Percentiles rank a stretch among this genome's conserved stretches.
Conservation (phyloP, 2,888 invertebrate species). For the Cephalotes varians region DNA sequence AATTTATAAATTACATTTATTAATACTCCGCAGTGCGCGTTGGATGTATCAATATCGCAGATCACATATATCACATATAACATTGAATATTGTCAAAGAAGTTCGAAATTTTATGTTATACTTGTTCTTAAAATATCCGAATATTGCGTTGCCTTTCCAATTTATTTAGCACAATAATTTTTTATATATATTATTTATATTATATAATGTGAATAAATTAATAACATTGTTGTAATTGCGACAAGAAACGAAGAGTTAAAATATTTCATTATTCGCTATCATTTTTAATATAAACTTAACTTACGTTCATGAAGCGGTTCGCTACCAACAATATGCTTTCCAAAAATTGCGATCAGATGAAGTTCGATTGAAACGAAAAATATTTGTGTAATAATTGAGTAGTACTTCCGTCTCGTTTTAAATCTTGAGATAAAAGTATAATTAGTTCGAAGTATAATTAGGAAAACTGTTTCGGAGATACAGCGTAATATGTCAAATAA, state of each 20-base stretch:
- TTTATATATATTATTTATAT: not conserved
- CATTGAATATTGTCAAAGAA: not conserved
- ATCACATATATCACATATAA: too few relatives aligned
- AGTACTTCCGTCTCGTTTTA: not conserved
- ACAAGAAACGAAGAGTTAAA: not conserved
- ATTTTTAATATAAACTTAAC: not conserved
- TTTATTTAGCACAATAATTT: not conserved
- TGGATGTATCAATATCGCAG: not conserved
- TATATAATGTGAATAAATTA: not conserved
- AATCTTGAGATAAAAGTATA: not conserved
- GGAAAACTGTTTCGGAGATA: not conserved
- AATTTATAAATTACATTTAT: slow-evolving; percentile 61
- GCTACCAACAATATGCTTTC: not conserved
- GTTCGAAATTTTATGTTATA: not conserved
- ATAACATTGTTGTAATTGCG: not conserved
- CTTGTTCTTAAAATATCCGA: not conserved
- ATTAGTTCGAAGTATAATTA: not conserved
- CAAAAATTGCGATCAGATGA: not conserved
- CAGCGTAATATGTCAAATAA: not conserved
- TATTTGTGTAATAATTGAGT: not conserved
- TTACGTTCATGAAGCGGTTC: not conserved
- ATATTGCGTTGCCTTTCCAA: not conserved
- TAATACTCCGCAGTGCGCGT: slow-evolving; percentile 51
- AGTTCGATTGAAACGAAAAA: not conserved
- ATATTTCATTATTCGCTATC: not conserved